Conservation (phyloP, 2,888 invertebrate genomes). For the Leptinotarsa rubiginosa region DNA sequence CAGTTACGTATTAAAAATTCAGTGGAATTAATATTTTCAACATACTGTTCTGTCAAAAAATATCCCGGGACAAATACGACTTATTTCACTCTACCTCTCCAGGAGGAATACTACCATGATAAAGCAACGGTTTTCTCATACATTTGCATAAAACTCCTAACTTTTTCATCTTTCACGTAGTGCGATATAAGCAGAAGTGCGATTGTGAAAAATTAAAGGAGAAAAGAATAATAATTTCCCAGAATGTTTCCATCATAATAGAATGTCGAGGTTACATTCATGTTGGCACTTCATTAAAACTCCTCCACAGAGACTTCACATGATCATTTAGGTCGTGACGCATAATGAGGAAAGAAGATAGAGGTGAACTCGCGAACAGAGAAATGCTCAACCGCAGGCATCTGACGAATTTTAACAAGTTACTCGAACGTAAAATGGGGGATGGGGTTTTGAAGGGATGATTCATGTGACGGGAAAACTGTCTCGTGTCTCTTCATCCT, state of each 20-base stretch:
- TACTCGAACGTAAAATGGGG: not conserved
- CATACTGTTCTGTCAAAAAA: no score
- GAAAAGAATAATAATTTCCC: conserved; percentile 6
- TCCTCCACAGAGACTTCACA: not conserved
- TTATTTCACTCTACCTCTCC: not conserved
- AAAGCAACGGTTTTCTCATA: not conserved
- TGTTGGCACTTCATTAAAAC: conserved; percentile 3
- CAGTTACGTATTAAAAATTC: no score
- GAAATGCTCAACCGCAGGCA: not conserved
- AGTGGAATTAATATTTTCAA: no score
- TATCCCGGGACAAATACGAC: no score
- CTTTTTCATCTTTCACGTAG: not conserved
- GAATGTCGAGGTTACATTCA: conserved; percentile 5
- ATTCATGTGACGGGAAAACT: not conserved
- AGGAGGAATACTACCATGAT: not conserved
- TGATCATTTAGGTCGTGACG: conserved; percentile 2
- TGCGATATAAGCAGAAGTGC: not conserved
- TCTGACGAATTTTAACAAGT: not conserved
- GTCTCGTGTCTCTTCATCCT: not conserved
- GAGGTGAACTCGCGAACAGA: not conserved
- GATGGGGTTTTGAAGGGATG: not conserved
- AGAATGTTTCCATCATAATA: not conserved
- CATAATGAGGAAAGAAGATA: not conserved
- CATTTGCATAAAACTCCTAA: not conserved
- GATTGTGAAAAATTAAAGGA: not conserved